These are phyloP conservation scores for Amyelois transitella DNA, from an alignment of 1,140 invertebrate genomes.

Conservation along the genomic window DNA sequence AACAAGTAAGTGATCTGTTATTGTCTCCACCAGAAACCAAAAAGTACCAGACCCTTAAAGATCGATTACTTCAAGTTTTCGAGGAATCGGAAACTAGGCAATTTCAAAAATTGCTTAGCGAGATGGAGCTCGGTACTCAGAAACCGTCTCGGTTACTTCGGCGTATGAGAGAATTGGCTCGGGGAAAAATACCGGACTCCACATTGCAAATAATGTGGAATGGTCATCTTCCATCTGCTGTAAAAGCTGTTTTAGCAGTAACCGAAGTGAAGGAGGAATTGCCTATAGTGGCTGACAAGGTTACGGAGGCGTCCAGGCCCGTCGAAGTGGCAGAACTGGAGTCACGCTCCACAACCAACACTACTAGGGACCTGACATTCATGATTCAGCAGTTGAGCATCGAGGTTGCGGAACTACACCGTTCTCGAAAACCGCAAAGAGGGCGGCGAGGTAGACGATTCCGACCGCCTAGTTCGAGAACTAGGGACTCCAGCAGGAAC, in stretches of 20 bases:
- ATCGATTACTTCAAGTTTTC: slow-evolving; percentile 7
- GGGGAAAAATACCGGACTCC: too few relatives aligned
- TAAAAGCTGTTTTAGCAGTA: not conserved
- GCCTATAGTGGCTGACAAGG: not conserved
- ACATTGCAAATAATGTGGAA: too few relatives aligned
- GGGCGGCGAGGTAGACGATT: not conserved
- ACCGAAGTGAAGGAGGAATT: not conserved
- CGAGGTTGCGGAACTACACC: not conserved
- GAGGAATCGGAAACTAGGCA: slow-evolving; percentile 9
- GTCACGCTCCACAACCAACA: not conserved
- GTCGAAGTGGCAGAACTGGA: not conserved
- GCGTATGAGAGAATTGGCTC: too few relatives aligned
- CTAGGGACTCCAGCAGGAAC: not conserved
- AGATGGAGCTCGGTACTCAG: not conserved
- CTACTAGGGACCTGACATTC: not conserved
- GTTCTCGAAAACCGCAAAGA: not conserved
- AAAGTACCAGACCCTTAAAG: slow-evolving; percentile 6
- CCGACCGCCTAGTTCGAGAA: too few relatives aligned
- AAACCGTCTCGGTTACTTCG: too few relatives aligned
- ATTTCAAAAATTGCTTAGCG: slow-evolving; percentile 3
- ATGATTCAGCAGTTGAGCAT: not conserved
- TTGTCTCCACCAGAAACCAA: not conserved
- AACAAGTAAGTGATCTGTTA: slow-evolving; percentile 8
- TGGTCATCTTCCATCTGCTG: not conserved
- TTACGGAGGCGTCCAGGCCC: slow-evolving; percentile 4